A percentile compares a stretch with the other conserved stretches of the same genome.
Evolutionary conservation across 2,113 vertebrate genomes (phyloP).

Genomic region (Mormyrus iriodes): DNA sequence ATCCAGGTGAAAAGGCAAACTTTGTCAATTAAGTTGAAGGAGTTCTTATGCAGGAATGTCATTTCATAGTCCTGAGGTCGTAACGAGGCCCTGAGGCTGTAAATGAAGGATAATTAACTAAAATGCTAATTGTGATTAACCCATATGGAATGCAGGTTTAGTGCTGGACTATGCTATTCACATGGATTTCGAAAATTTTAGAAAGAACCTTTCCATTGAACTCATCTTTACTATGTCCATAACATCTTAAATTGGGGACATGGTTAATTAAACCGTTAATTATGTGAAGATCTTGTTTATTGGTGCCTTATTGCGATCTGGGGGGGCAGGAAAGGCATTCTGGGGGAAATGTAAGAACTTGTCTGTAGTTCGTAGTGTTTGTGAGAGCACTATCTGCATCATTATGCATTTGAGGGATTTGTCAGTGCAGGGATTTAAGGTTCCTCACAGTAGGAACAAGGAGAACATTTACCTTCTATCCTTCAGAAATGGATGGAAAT

Average conservation of each 20-base stretch:
- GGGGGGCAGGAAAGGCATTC: neutral
- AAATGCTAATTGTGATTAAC: neutral
- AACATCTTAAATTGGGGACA: neutral
- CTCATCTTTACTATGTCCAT: neutral
- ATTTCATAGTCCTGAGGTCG: neutral
- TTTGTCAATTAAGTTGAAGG: neutral
- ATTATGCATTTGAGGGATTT: neutral
- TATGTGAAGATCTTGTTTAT: neutral
- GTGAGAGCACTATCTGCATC: neutral
- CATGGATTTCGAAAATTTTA: neutral
- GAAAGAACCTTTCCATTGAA: neutral
- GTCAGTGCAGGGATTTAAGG: neutral
- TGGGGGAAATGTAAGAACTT: neutral
- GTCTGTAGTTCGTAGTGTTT: neutral
- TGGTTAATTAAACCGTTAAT: neutral
- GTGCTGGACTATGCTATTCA: neutral
- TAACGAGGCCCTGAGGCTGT: neutral
- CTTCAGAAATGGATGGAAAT: neutral
- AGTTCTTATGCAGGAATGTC: neutral
- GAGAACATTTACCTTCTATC: conserved; percentile 5
- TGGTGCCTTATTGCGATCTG: neutral
- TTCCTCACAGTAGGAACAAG: neutral
- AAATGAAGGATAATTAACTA: neutral
- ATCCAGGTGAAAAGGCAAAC: neutral
- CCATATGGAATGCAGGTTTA: neutral